Base-by-base conservation (phyloP, 1,140 invertebrate genomes). In the Phymastichus coffea region DNA sequence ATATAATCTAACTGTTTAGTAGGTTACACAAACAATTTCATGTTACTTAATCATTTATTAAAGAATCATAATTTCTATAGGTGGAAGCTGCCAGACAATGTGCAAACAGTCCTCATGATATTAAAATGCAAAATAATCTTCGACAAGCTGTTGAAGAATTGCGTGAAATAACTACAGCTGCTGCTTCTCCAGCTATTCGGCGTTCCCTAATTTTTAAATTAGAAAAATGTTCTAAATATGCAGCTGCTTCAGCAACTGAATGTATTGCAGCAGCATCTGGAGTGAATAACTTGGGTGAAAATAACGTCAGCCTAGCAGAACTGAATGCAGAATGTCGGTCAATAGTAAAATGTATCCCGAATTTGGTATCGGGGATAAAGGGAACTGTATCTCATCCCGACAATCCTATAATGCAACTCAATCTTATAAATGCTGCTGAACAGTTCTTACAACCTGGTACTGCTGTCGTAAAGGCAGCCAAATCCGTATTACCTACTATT, bases 81-180 rank as follows among this genome's bases (percentile, higher is more conserved):
- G 69, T 98, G 2, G 96, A 99, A 76, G 96, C 97, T 2, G 97
- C 97, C 0, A 87, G 98, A 61, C 86, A 91, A 6, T 96, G 94
- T 79, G 92, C 94, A 12, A 87, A 86, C 25, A 88, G 87, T 74
- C 95, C 94, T 0, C 86, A 89, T 72, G 94, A 97, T 66, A 84
- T 87, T 1, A 82, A 85, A 40, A 89, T 90, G 68, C 96, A 98
- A 74, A 87, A 92, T 64, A 87, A 88, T 6, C 73, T 99, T 1
- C 85, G 89, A 23, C 83, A 84, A 48, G 96, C 96, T 0, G 97
- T 96, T 0, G 94, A 98, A 72, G 91, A 97, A 66, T 77, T 99
- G 1, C 81, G 94, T 51, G 89, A 89, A 68, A 95, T 94, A 9
- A 97, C 97, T 0, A 93, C 88, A 49, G 85, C 85, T 3, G 90